Percentiles rank a stretch among this genome's conserved stretches.
Evolutionary conservation across 2,797 vertebrate species (phyloP).

Genomic region (Hapalemur alaotrensis): DNA sequence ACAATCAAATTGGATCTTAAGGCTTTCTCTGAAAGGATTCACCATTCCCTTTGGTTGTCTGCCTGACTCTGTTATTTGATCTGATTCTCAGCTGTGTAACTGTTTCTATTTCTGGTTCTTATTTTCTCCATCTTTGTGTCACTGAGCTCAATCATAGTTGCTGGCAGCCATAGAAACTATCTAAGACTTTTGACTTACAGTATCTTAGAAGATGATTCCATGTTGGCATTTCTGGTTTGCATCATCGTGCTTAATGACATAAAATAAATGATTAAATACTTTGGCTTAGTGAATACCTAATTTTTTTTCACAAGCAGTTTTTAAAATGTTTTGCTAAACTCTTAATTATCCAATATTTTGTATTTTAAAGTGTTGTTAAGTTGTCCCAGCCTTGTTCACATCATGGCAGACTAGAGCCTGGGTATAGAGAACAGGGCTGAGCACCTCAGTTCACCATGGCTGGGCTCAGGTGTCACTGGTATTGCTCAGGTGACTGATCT

Average conservation of each 20-base stretch:
- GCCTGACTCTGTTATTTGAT: constrained; percentile 8
- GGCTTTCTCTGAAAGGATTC: constrained; percentile 29
- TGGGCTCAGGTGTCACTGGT: not conserved
- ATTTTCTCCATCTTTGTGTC: constrained; percentile 49
- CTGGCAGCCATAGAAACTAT: constrained; percentile 67
- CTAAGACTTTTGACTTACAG: constrained; percentile 10
- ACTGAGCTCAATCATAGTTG: constrained; percentile 22
- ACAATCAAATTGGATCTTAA: not conserved
- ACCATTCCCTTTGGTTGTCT: constrained; percentile 42
- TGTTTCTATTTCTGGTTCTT: constrained; percentile 62
- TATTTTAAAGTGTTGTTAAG: not conserved
- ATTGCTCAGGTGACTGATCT: not conserved
- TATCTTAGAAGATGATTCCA: constrained; percentile 21
- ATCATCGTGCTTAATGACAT: constrained; percentile 47
- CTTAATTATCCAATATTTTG: not conserved
- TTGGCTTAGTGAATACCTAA: not conserved
- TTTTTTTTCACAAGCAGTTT: not conserved
- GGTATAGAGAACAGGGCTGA: not conserved
- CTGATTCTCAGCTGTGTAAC: constrained; percentile 43
- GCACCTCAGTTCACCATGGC: not conserved
- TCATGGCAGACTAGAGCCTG: not conserved
- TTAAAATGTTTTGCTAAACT: constrained; percentile 38
- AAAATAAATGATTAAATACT: constrained; percentile 39
- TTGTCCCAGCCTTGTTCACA: not conserved
- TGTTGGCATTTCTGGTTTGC: constrained; percentile 40